Conservation (phyloP, 2,113 vertebrate genomes). For the Eulemur rufifrons region DNA sequence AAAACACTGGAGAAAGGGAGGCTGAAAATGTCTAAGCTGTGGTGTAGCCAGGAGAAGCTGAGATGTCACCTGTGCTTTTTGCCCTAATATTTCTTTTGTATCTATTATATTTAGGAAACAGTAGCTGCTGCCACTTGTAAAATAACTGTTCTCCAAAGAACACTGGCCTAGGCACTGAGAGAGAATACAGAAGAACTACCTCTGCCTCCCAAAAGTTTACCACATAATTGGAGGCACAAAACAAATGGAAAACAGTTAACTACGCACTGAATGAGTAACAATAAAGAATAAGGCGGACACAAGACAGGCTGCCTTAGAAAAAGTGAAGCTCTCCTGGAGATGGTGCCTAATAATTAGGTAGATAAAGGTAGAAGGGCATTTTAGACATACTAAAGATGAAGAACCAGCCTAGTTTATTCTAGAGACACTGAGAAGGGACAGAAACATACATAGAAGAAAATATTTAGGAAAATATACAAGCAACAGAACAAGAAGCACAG, state of each 20-base stretch:
- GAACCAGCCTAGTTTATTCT: background rate
- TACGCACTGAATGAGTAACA: background rate
- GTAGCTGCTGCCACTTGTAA: background rate
- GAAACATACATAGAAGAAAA: constrained; percentile 15
- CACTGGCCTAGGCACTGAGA: background rate
- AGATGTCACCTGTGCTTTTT: background rate
- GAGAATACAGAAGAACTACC: background rate
- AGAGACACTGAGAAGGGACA: background rate
- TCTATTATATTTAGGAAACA: background rate
- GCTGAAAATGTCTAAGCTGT: background rate
- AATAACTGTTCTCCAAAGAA: background rate
- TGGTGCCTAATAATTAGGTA: background rate
- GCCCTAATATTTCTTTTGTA: constrained; percentile 26
- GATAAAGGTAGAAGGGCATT: background rate
- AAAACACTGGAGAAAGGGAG: constrained; percentile 42
- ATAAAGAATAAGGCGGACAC: constrained; percentile 50
- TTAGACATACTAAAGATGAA: background rate
- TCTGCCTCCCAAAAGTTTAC: constrained; percentile 46
- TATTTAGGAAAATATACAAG: background rate
- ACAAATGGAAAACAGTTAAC: constrained; percentile 19
- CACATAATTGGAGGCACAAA: constrained; percentile 25
- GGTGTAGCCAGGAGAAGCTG: background rate
- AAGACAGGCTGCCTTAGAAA: background rate
- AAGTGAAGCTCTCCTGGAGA: background rate
- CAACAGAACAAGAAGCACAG: background rate